Conservation (phyloP, 1,140 invertebrate species). For the Drosophila malerkotliana region DNA sequence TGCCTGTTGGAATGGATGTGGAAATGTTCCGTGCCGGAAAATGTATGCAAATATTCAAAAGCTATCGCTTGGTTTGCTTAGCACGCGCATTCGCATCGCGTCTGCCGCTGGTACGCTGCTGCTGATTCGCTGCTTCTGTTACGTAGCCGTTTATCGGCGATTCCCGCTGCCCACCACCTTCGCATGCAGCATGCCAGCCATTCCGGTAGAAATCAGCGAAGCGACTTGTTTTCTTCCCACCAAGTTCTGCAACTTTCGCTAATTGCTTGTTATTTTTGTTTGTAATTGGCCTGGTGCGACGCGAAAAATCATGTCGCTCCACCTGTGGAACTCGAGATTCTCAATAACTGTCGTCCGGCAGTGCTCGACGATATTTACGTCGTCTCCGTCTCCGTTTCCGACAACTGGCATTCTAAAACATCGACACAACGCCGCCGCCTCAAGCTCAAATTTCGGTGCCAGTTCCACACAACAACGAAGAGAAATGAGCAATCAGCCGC, state of each 20-base stretch:
- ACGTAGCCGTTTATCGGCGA: constrained; percentile 60
- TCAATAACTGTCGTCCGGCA: constrained; percentile 63
- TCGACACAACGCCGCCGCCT: constrained; percentile 15
- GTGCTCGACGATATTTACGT: constrained; percentile 70
- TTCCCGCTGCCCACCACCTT: constrained; percentile 43
- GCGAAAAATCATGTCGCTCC: constrained; percentile 51
- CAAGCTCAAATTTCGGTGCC: constrained; percentile 3
- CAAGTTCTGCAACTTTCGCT: constrained; percentile 4
- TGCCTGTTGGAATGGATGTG: neutral
- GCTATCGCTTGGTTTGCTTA: neutral
- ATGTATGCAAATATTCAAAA: constrained; percentile 5
- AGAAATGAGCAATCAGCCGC: constrained; percentile 2
- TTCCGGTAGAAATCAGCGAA: constrained; percentile 26
- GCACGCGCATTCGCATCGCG: constrained; percentile 49
- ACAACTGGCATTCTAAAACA: constrained; percentile 20
- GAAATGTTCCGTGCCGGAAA: neutral
- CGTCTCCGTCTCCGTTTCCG: constrained; percentile 19
- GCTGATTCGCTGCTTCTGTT: constrained; percentile 52
- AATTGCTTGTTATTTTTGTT: neutral
- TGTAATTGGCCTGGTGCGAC: neutral
- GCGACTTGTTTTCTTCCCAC: constrained; percentile 44
- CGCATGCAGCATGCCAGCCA: constrained; percentile 55
- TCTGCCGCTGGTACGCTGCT: neutral
- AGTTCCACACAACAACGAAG: neutral
- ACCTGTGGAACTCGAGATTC: constrained; percentile 70